Evolutionary conservation across 2,888 invertebrate species (phyloP), one percentile per base, ranked within the genome.

Genomic region (Diaprepes abbreviatus): DNA sequence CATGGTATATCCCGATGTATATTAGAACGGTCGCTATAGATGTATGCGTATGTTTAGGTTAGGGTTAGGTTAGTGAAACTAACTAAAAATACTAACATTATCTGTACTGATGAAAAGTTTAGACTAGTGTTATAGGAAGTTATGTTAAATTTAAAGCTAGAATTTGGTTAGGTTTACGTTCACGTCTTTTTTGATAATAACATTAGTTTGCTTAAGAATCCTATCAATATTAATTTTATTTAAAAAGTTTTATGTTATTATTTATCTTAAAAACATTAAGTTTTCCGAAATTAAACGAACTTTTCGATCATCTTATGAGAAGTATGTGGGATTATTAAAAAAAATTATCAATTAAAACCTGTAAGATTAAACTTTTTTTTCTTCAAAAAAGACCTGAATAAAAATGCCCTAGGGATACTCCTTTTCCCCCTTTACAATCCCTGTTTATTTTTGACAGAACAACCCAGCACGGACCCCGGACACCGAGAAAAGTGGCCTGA

Each of bases 401-500:
- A 50, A 6, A 28, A 0, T 50, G 6, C 14, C 16, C 24, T 50
- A 50, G 48, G 48, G 28, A 14, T 50, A 28, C 28, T 14, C 48
- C 48, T 50, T 19, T 50, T 50, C 52, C 28, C 14, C 63, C 69
- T 59, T 68, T 74, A 67, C 70, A 67, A 35, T 48, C 43, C 40
- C 40, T 36, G 36, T 76, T 66, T 68, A 76, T 66, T 81, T 83
- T 85, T 84, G 81, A 84, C 86, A 87, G 85, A 83, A 84, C 85
- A 86, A 88, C 87, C 89, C 89, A 86, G 86, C 87, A 87, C 86
- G 89, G 87, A 86, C 89, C 84, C 87, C 88, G 86, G 88, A 90
- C 85, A 87, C 90, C 88, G 89, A 89, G 87, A 86, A 85, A 86
- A 89, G 90, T 87, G 91, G 92, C 87, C 88, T 93, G 84, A 93